phyloP scores from a whole-genome alignment of 2,888 invertebrate species.

The Lasioglossum calceatum region DNA sequence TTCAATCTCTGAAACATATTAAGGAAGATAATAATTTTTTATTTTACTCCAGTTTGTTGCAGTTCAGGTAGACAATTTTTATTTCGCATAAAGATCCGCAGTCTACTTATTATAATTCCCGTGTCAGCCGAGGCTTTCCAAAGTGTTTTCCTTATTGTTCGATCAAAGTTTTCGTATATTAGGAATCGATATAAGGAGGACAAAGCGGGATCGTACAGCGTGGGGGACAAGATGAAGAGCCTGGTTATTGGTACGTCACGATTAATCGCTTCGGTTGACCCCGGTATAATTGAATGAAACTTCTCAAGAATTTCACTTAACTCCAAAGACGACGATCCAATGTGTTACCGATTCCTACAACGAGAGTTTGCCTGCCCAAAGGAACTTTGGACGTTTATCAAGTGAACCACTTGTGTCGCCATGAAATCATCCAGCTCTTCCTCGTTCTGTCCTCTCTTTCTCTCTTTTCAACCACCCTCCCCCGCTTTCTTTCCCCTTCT shows the following conservation, averaged over 20 bases:
- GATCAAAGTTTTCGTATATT: constrained; percentile 49
- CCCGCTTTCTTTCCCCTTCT: constrained; percentile 16
- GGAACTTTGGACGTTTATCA: constrained; percentile 71
- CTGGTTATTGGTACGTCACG: constrained; percentile 70
- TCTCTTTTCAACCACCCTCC: not conserved
- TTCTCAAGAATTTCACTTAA: constrained; percentile 81
- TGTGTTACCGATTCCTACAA: constrained; percentile 77
- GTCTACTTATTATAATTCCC: constrained; percentile 30
- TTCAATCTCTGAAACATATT: no score
- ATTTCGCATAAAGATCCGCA: no score
- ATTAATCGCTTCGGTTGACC: constrained; percentile 75
- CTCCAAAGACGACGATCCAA: constrained; percentile 71
- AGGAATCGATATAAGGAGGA: constrained; percentile 47
- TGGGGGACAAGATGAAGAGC: constrained; percentile 30
- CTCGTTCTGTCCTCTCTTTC: not conserved
- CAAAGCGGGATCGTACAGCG: constrained; percentile 19
- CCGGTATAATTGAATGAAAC: constrained; percentile 79
- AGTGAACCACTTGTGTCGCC: constrained; percentile 54
- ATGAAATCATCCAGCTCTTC: constrained; percentile 51
- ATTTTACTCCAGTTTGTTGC: no score
- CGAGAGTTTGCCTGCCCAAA: constrained; percentile 48
- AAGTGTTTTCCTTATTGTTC: constrained; percentile 42
- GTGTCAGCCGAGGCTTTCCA: constrained; percentile 6
- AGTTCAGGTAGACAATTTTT: no score
- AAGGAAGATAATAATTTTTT: no score